These are phyloP conservation scores for Poecilia picta DNA, from an alignment of 2,797 vertebrate genomes.

Conservation along the genomic window DNA sequence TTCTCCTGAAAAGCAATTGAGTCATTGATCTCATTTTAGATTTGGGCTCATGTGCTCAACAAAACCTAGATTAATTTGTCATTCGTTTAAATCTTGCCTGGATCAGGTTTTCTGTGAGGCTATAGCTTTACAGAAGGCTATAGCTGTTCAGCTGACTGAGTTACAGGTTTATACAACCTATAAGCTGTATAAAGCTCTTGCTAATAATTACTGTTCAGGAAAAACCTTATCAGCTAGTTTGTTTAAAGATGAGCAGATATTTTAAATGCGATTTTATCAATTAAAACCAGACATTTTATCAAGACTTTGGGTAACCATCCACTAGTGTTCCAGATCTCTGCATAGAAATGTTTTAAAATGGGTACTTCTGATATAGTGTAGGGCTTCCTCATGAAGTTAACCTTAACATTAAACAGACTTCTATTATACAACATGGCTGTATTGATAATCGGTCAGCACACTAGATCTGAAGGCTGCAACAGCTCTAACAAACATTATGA, in stretches of 20 bases:
- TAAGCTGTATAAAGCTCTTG: not conserved
- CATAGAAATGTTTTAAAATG: not conserved
- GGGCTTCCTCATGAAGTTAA: not conserved
- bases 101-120: no score
- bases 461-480: not conserved
- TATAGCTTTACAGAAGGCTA: not conserved
- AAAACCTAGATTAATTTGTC: not conserved
- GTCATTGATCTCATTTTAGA: not conserved
- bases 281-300: not conserved
- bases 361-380: not conserved
- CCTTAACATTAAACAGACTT: not conserved
- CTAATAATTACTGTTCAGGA: not conserved
- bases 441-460: not conserved
- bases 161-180: not conserved
- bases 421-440: not conserved
- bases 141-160: no score
- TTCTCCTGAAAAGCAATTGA: not conserved
- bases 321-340: not conserved
- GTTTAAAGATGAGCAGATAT: not conserved
- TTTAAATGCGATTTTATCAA: not conserved
- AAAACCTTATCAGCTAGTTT: not conserved
- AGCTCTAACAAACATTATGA: not conserved
- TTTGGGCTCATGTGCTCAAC: not conserved
- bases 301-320: not conserved
- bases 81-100: no score